Conservation (phyloP, 2,888 invertebrate species). For the Hyposoter didymator region DNA sequence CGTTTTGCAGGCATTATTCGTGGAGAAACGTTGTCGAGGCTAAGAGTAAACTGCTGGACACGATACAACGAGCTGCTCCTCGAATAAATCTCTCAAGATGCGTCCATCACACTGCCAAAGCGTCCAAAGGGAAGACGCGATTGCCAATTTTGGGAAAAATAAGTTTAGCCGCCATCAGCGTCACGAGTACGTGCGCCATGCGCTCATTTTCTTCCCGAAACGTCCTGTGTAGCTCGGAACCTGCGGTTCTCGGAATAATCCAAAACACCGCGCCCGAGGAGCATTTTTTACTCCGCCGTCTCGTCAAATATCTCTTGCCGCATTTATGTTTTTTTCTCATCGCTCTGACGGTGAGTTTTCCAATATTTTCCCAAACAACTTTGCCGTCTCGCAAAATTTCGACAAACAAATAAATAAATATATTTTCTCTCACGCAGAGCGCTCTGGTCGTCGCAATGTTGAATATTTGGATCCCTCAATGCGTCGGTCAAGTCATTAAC, state of each 20-base stretch:
- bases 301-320: constrained; percentile 90
- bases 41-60: constrained; percentile 64
- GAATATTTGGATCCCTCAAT: constrained; percentile 95
- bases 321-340: constrained; percentile 91
- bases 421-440: constrained; percentile 87
- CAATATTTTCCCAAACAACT: too few relatives aligned
- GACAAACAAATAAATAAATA: neutral
- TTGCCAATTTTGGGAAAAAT: constrained; percentile 61
- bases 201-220: constrained; percentile 49
- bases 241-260: neutral
- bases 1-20: constrained; percentile 65
- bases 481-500: constrained; percentile 94
- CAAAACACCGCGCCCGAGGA: constrained; percentile 49
- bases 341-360: constrained; percentile 90
- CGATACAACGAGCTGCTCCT: constrained; percentile 53
- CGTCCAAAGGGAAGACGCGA: constrained; percentile 14
- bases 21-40: constrained; percentile 61
- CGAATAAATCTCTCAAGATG: constrained; percentile 46
- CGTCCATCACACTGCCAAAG: constrained; percentile 27
- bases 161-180: constrained; percentile 70
- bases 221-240: constrained; percentile 48
- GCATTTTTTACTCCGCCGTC: constrained; percentile 91
- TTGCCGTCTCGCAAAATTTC: neutral
- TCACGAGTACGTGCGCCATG: constrained; percentile 67
- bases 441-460: constrained; percentile 94